Percentiles rank a stretch among this genome's conserved stretches.
phyloP scores from a whole-genome alignment of 2,797 vertebrate genomes.

The Florisuga fusca region DNA sequence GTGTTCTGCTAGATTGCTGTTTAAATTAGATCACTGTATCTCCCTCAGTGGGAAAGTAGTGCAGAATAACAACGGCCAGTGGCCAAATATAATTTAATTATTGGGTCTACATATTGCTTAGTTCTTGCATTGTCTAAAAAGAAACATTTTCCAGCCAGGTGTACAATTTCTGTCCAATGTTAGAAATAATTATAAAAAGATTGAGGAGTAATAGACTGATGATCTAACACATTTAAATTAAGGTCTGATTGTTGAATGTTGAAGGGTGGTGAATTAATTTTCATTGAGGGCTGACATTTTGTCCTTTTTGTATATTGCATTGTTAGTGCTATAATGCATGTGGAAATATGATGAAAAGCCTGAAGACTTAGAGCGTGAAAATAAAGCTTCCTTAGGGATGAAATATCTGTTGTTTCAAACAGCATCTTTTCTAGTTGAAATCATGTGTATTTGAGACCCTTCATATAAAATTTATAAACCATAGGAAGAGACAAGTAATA shows the following conservation, averaged over 20 bases:
- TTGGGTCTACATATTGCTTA: constrained; percentile 47
- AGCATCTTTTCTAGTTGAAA: constrained; percentile 20
- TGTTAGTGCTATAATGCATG: constrained; percentile 5
- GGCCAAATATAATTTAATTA: constrained; percentile 74
- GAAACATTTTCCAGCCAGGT: constrained; percentile 58
- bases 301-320: constrained; percentile 33
- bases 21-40: constrained; percentile 52
- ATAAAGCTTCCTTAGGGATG: not conserved
- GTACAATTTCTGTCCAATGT: not conserved
- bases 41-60: constrained; percentile 16
- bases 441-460: not conserved
- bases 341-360: constrained; percentile 37
- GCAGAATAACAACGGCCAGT: constrained; percentile 52
- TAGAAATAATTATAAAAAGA: constrained; percentile 39
- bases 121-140: constrained; percentile 66
- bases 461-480: constrained; percentile 22
- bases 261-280: constrained; percentile 45
- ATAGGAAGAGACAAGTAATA: not conserved
- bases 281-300: constrained; percentile 6
- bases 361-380: not conserved
- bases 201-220: constrained; percentile 30
- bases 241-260: constrained; percentile 27
- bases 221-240: constrained; percentile 36
- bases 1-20: constrained; percentile 57
- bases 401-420: constrained; percentile 25